Base-by-base conservation (phyloP, 2,797 vertebrate genomes). In the Arnoldichthys spilopterus region DNA sequence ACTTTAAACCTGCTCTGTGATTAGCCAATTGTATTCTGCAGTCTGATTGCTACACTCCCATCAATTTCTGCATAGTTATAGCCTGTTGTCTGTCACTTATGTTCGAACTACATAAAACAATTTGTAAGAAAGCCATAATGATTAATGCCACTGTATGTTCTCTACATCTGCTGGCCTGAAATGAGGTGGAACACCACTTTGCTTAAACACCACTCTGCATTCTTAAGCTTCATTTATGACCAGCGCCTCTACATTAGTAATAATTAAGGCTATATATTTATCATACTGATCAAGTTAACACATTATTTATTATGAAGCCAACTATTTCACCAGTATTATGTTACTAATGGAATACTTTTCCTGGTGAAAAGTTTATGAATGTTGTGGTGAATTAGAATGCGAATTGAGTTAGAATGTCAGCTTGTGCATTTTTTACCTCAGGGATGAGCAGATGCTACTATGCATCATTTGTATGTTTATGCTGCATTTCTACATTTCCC, bases 341-440 rank as follows among this genome's bases (percentile, higher is more conserved):
- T 72, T 54, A 43, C 5, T 30, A 78, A 45, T 34, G 34, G 59
- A 79, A 70, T 11, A 18, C 47, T 18, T 73, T 54, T 45, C 37
- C 32, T 72, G 61, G 49, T 56, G 51, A 16, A 74, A 45, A 4
- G 26, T 54, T 6, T 13, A 26, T 64, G 47, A 15, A 2, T 24
- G 47, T 59, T 30, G 45, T 53, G 47, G 49, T 26, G 34, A 64
- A 40, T 18, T 20, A 30, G n/a, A n/a, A n/a, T n/a, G n/a, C n/a
- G n/a, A n/a, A n/a, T n/a, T 18, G 34, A 6, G 30, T 51, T 66
- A 24, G 24, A 79, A 58, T 74, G 16, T 28, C 37, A 37, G 6
- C 49, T 58, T 51, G 34, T 40, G 37, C 43, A 47, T 47, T 45
- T 71, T 72, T 61, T 74, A 68, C 32, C 78, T 75, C 78, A 74